phyloP scores from a whole-genome alignment of 2,113 vertebrate species.

The Heliornis fulica region DNA sequence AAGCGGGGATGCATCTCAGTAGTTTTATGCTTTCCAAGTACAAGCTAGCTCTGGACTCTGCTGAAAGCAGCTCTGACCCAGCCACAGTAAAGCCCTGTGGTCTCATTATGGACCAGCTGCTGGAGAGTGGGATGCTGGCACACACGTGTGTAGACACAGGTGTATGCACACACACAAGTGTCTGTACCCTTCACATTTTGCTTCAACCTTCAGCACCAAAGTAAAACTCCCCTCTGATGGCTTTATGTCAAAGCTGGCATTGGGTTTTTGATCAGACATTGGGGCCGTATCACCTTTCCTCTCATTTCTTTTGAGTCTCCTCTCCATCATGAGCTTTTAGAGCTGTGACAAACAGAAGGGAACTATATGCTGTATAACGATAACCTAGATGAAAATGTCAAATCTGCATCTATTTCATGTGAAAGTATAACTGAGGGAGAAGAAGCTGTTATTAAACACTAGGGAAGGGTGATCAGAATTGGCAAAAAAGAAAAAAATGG shows the following conservation, averaged over 20 bases:
- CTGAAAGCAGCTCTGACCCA: neutral
- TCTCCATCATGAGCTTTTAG: neutral
- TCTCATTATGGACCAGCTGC: neutral
- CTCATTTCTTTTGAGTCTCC: neutral
- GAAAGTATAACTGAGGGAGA: neutral
- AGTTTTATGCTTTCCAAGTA: neutral
- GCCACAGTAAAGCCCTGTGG: neutral
- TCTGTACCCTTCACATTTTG: neutral
- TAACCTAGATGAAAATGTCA: neutral
- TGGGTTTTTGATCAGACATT: neutral
- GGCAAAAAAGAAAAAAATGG: neutral
- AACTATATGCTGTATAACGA: neutral
- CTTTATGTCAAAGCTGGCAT: neutral
- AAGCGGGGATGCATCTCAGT: neutral
- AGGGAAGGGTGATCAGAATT: neutral
- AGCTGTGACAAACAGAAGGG: neutral
- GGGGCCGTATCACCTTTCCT: neutral
- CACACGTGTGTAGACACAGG: rapidly evolving
- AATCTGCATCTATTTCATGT: neutral
- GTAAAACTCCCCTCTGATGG: neutral
- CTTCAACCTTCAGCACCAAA: rapidly evolving
- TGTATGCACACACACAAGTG: neutral
- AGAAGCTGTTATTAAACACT: neutral
- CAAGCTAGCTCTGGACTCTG: neutral
- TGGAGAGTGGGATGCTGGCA: neutral